Evolutionary conservation across 1,140 invertebrate genomes (phyloP), one percentile per base, ranked within the genome.

Genomic region (Cotesia vestalis): DNA sequence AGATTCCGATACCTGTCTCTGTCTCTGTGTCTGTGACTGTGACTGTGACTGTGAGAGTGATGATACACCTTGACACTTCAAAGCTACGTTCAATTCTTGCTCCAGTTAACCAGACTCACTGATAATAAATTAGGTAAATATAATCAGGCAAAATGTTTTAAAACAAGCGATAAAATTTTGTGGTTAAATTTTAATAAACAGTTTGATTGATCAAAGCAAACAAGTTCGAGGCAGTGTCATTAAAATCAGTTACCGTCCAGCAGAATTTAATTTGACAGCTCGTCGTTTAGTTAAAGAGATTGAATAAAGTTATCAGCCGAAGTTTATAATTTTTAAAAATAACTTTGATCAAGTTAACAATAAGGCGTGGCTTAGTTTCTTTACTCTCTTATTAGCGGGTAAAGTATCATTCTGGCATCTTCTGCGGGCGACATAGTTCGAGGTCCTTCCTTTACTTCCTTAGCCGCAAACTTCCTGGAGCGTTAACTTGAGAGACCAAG

Each of bases 111-210:
- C 66, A 53, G n/a, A 63, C 38, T 73, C 74, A 52, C 12, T 20
- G 35, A 6, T 46, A 2, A 46, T 46, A 80, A 80, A 80, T 79
- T 81, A 79, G 76, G 80, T 79, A 81, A 82, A 82, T 81, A 82
- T 71, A 75, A 76, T 79, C 27, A 27, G 27, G 27, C 27, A 3
- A 27, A 27, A 27, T 27, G 27, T 27, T 27, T 27, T 27, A 27
- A 27, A 27, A 27, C 27, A 27, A 27, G 2, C 27, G 27, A 27
- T 27, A 27, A 27, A 27, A 27, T 27, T 27, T 27, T 27, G 1
- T 3, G 27, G 27, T 27, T 27, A 46, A 46, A 46, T 46, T 46
- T 46, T 2, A 9, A 46, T 46, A 46, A 46, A 46, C 27, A 46
- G 40, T 6, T 6, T 9, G 6, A 5, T 46, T 9, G 40, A 46